phyloP scores from a whole-genome alignment of 1,140 invertebrate genomes.

The Apis cerana region DNA sequence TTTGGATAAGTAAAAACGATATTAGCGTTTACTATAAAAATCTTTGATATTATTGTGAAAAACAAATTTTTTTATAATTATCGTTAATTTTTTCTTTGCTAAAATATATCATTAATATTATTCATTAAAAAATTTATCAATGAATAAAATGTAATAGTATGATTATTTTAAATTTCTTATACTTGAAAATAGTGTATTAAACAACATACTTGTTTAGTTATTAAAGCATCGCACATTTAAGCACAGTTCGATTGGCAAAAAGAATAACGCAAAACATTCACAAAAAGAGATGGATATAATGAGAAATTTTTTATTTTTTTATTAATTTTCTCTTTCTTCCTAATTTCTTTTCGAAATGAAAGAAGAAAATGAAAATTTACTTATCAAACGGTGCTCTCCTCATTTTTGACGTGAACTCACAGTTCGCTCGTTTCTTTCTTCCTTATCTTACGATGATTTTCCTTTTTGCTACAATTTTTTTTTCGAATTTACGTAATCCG shows the following conservation, averaged over 20 bases:
- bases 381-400: slow-evolving; percentile 75
- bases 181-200: not conserved
- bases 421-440: slow-evolving; percentile 46
- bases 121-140: not conserved
- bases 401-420: slow-evolving; percentile 65
- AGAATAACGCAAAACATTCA: not conserved
- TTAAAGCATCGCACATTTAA: slow-evolving; percentile 13
- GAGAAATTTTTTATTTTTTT: not conserved
- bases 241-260: not conserved
- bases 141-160: not conserved
- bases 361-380: slow-evolving; percentile 66
- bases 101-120: not conserved
- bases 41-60: not conserved
- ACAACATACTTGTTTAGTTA: not conserved
- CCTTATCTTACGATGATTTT: slow-evolving; percentile 35
- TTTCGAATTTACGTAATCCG: slow-evolving; percentile 71
- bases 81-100: not conserved
- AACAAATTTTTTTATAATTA: not conserved
- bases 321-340: slow-evolving; percentile 21
- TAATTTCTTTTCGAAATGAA: slow-evolving; percentile 8
- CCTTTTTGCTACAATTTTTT: slow-evolving; percentile 34
- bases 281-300: not conserved
- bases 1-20: not conserved
- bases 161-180: not conserved
- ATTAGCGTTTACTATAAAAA: not conserved